phyloP scores from a whole-genome alignment of 2,113 vertebrate genomes.

The Rhinoderma darwinii region DNA sequence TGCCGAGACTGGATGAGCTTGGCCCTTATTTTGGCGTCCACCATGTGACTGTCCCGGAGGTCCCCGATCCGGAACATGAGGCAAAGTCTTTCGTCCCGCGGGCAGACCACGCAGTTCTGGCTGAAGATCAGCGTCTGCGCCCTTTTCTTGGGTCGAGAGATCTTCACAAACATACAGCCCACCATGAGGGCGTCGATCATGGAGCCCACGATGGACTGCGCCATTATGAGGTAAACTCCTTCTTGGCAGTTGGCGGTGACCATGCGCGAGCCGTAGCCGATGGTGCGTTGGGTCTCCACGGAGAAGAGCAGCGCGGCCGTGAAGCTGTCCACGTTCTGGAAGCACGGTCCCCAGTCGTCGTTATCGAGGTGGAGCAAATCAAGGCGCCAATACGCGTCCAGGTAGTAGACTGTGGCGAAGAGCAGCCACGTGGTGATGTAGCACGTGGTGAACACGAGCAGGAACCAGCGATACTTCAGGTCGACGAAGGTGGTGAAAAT shows the following conservation, averaged over 20 bases:
- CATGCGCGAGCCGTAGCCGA: conserved; percentile 96
- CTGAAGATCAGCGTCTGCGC: conserved; percentile 98
- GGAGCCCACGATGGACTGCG: conserved; percentile 96
- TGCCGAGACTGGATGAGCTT: conserved; percentile 98
- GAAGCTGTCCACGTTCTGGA: conserved; percentile 95
- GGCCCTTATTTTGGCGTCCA: conserved; percentile 97
- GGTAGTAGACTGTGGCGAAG: conserved; percentile 98
- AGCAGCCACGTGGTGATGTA: conserved; percentile 98
- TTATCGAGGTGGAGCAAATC: conserved; percentile 92
- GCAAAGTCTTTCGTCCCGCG: conserved; percentile 93
- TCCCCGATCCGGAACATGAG: conserved; percentile 99
- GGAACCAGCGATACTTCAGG: conserved; percentile 97
- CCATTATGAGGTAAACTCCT: conserved; percentile 92
- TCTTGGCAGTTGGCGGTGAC: conserved; percentile 97
- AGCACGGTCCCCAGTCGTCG: conserved; percentile 90
- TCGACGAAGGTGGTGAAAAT: conserved; percentile 98
- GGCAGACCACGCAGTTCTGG: conserved; percentile 94
- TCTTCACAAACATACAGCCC: conserved; percentile 99
- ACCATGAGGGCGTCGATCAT: conserved; percentile 99
- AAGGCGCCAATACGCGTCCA: conserved; percentile 93
- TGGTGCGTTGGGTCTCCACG: conserved; percentile 98
- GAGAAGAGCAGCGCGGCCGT: conserved; percentile 98
- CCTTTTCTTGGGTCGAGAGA: conserved; percentile 98
- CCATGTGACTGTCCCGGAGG: conserved; percentile 97
- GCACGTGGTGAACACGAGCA: conserved; percentile 95